Base-by-base conservation (phyloP, 2,797 vertebrate species). In the Coracias cyanogaster region DNA sequence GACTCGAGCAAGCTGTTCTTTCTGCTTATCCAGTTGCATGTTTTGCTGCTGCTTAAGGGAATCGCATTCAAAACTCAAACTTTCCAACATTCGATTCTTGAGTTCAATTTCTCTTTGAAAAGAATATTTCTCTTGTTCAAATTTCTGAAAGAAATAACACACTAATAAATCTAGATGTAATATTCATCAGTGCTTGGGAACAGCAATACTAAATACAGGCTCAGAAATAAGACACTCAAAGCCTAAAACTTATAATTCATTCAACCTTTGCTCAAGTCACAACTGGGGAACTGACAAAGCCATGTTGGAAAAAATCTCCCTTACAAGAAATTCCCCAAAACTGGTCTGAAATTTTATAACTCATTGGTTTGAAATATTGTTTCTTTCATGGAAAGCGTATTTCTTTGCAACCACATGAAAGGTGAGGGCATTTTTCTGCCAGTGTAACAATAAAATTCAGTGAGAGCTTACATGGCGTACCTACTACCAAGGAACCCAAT, bases 61-160 rank as follows among this genome's bases (percentile, higher is more conserved):
- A 19, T 99, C 99, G 24, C 98, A 98, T 90, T 99, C 99, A 28
- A 98, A 98, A 92, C 97, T 98, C 91, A 99, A 83, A 16, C 99
- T 99, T 71, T 99, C 98, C 80, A 99, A 86, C 98, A 99, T 98
- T 20, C 98, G 98, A 72, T 78, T 97, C 98, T 99, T 99, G 26
- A 99, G 97, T 79, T 98, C 98, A 62, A 99, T 98, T 92, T 99
- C 99, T 95, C 98, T 98, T 89, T 99, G 99, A 55, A 99, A 97
- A 20, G 99, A 98, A 55, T 99, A 99, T 87, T 99, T 99, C 39
- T 99, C 99, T 73, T 99, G 99, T 93, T 99, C 99, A 24, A 99
- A 98, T 73, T 89, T 98, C 99, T 99, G 96, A 51, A 98, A 96
- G 93, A 96, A 86, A 92, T 12, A 91, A 28, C 45, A 85, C 12